Evolutionary conservation across 1,140 invertebrate genomes (phyloP), one percentile per base, ranked within the genome.

Genomic region (Lordiphosa collinella): DNA sequence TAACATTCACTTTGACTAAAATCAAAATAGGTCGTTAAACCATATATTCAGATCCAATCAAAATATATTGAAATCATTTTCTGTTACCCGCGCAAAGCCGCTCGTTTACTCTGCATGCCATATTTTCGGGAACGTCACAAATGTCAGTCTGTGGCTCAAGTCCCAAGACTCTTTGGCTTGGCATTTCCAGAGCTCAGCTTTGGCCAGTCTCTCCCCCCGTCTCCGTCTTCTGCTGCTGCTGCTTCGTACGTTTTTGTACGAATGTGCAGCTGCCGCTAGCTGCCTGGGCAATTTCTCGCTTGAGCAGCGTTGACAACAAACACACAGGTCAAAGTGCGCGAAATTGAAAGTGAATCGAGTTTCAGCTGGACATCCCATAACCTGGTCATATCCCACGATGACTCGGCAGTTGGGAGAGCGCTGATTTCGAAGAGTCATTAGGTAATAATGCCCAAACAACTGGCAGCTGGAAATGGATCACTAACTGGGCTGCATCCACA

Each of bases 251-350:
- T 18, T 1, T 18, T 18, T 2, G 35, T 38, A 25, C 22, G 22
- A 25, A 7, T 25, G 22, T 25, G 36, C 74, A 68, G 74, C 68
- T 72, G 74, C 69, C 35, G 6, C 31, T 75, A 68, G 74, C 68
- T 72, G 74, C 69, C 35, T 70, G 53, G 59, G 71, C 76, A 80
- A 80, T 80, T 80, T 80, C 71, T 57, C 76, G 76, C 48, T 76
- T 82, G 66, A 76, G 32, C 55, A 61, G 55, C 64, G 53, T 60
- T 67, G 47, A 62, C 61, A 69, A 67, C 56, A 34, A 34, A 57
- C 12, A 57, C 55, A 51, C 29, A 62, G 54, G 50, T 66, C 60
- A 64, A 58, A 70, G 57, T 64, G 58, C 55, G 57, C 48, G 38
- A 82, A 82, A 76, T 57, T 55, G 66, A 82, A 66, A 80, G 66